Evolutionary conservation across 2,797 vertebrate species (phyloP).

Genomic region (Phoebastria nigripes): DNA sequence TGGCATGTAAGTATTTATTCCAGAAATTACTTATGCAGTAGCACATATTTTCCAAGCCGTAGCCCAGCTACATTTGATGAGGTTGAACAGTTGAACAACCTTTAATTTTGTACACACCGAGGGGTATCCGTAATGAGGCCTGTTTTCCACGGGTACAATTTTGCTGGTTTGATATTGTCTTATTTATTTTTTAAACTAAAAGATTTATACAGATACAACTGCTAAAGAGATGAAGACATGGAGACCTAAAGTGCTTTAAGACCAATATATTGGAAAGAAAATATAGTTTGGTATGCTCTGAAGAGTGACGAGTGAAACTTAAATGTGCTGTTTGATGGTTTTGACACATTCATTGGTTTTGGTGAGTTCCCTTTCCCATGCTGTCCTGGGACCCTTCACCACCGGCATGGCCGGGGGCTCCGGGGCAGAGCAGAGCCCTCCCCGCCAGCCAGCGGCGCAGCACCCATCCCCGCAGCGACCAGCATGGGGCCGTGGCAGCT

Average conservation of each 20-base stretch:
- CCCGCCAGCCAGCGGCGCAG: background rate
- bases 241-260: background rate
- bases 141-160: background rate
- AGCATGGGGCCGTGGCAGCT: background rate
- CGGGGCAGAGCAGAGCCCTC: background rate
- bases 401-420: fast-evolving
- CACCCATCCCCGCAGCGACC: background rate
- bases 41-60: background rate
- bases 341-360: background rate
- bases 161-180: background rate
- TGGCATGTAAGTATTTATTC: background rate
- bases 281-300: background rate
- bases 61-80: background rate
- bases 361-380: background rate
- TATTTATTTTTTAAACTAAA: background rate
- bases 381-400: background rate
- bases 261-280: background rate
- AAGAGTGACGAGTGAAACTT: background rate
- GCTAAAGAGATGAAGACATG: background rate
- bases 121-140: background rate
- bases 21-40: background rate
- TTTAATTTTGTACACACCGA: background rate
- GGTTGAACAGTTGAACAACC: background rate
- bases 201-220: background rate
- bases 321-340: background rate